A percentile compares a stretch with the other conserved stretches of the same genome.
phyloP scores from a whole-genome alignment of 2,888 invertebrate genomes.

The Drosophila kuntzei region DNA sequence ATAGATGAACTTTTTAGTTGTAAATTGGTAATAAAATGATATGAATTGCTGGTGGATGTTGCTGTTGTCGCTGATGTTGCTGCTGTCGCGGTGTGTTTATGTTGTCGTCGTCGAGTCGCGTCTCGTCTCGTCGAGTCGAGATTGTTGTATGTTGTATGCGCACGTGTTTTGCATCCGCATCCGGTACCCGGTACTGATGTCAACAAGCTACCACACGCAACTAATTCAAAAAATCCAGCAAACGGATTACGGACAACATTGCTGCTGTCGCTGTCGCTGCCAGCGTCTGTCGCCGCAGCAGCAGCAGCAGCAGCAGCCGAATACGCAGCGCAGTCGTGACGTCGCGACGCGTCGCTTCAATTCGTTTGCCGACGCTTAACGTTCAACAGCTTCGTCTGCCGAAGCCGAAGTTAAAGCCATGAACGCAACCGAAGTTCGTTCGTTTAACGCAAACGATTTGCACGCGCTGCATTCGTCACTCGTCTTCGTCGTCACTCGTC shows the following conservation, averaged over 20 bases:
- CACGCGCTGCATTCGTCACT: conserved; percentile 5
- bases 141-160: conserved; percentile 26
- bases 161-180: conserved; percentile 76
- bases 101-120: conserved; percentile 2
- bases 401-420: not conserved
- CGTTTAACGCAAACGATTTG: conserved; percentile 9
- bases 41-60: not conserved
- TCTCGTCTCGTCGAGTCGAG: conserved; percentile 1
- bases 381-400: conserved; percentile 5
- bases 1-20: too few species aligned
- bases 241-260: conserved; percentile 79
- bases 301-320: conserved; percentile 18
- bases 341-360: not conserved
- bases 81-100: conserved; percentile 17
- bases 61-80: not conserved
- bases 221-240: conserved; percentile 82
- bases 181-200: conserved; percentile 82
- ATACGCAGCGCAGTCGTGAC: not conserved
- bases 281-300: conserved; percentile 15
- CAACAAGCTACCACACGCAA: conserved; percentile 84
- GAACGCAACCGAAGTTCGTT: not conserved
- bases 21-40: not conserved
- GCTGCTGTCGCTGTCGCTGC: conserved; percentile 16
- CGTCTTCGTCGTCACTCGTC: not conserved
- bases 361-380: not conserved